Evolutionary conservation across 2,888 invertebrate genomes (phyloP).

Genomic region (Hirtodrosophila cameraria): DNA sequence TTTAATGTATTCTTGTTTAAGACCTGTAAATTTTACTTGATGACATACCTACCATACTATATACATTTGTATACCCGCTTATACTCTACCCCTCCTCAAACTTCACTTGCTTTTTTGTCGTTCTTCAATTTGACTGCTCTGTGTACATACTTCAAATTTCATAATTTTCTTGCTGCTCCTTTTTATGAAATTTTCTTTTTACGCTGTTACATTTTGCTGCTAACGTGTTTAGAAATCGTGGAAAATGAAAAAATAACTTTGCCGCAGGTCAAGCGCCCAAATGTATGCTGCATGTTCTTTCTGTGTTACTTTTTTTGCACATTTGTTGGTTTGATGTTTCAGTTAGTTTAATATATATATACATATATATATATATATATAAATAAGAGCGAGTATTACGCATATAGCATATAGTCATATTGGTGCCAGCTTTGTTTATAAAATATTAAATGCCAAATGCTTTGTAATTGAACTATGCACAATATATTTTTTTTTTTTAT

Average conservation of each 20-base stretch:
- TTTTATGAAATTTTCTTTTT: slow-evolving; percentile 12
- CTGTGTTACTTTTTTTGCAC: slow-evolving; percentile 36
- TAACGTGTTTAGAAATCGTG: slow-evolving; percentile 78
- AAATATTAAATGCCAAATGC: slow-evolving; percentile 51
- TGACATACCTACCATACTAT: too few relatives aligned
- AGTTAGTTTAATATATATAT: slow-evolving; percentile 18
- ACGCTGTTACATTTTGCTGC: slow-evolving; percentile 26
- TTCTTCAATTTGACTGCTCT: slow-evolving; percentile 17
- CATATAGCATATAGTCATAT: slow-evolving; percentile 10
- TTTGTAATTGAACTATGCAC: slow-evolving; percentile 62
- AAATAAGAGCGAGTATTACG: slow-evolving; percentile 5
- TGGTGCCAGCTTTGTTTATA: slow-evolving; percentile 41
- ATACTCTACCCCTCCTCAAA: slow-evolving; percentile 13
- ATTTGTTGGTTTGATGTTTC: slow-evolving; percentile 43
- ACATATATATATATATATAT: slow-evolving; percentile 6
- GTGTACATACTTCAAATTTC: slow-evolving; percentile 37
- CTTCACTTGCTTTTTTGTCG: slow-evolving; percentile 3
- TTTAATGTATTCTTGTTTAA: too few relatives aligned
- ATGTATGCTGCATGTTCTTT: slow-evolving; percentile 48
- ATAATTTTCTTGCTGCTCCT: slow-evolving; percentile 30
- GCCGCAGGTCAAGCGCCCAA: slow-evolving; percentile 70
- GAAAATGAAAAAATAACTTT: slow-evolving; percentile 83
- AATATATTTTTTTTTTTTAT: slow-evolving; percentile 38
- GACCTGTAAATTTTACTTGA: background rate
- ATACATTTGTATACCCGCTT: background rate